Evolutionary conservation across 2,888 invertebrate species (phyloP).

Genomic region (Ectemnius cavifrons): DNA sequence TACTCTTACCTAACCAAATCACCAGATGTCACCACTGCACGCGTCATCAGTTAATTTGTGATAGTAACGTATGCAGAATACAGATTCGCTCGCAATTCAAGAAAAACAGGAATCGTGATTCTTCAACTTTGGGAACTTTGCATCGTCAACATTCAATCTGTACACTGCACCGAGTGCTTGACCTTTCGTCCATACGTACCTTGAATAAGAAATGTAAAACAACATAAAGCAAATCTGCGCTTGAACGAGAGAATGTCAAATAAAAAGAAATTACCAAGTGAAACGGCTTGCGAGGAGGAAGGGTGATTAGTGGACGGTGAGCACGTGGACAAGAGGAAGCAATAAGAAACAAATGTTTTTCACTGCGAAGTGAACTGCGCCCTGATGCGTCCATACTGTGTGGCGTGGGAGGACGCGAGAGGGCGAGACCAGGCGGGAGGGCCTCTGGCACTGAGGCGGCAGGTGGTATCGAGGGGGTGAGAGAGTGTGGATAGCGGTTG

Average conservation of each 20-base stretch:
- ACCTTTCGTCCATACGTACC: too few relatives aligned
- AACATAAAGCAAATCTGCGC: background rate
- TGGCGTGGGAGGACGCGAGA: background rate
- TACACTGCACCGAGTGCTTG: too few relatives aligned
- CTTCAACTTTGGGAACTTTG: too few relatives aligned
- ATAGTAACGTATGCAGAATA: constrained; percentile 31
- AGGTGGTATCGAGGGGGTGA: background rate
- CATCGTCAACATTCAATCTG: too few relatives aligned
- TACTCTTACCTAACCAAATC: too few relatives aligned
- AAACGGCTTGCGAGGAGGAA: too few relatives aligned
- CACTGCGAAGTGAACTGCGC: too few relatives aligned
- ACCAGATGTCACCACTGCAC: constrained; percentile 55
- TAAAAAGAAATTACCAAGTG: background rate
- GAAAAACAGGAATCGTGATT: constrained; percentile 19
- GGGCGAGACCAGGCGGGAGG: background rate
- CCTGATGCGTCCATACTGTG: too few relatives aligned
- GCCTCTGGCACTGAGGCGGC: too few relatives aligned
- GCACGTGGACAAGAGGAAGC: too few relatives aligned
- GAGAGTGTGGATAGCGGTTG: constrained; percentile 9
- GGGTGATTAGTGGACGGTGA: too few relatives aligned
- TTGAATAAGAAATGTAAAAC: background rate
- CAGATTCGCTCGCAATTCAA: constrained; percentile 9
- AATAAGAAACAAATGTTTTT: too few relatives aligned
- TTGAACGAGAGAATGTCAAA: background rate
- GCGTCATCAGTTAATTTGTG: constrained; percentile 11